Evolutionary conservation across 2,888 invertebrate genomes (phyloP), one percentile per base, ranked within the genome.

Genomic region (Lordiphosa fenestrarum): DNA sequence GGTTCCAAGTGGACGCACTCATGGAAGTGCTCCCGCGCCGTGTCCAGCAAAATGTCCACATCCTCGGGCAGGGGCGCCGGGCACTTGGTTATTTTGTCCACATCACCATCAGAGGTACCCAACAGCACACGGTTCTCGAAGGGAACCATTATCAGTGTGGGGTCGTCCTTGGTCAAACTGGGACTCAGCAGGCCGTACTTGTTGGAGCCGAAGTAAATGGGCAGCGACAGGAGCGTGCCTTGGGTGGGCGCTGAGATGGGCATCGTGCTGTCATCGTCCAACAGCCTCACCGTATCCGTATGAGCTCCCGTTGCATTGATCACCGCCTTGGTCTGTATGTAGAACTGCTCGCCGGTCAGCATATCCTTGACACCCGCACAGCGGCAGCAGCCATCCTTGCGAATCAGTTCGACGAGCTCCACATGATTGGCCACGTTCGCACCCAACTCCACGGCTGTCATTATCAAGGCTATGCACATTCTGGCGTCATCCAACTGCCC

Each of bases 401-500:
- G 97, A 54, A 95, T 87, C 7, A 99, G 91, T 66, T 93, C 92
- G 7, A 92, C 90, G 2, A 95, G 96, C 83, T 93, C 93, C 23
- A 96, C 95, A 89, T 99, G 98, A 91, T 99, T 99, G 21, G 94
- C 95, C 50, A 98, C 94, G 13, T 95, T 95, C 33, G 98, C 99
- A 47, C 99, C 99, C 80, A 97, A 94, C 36, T 98, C 92, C 2
- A 97, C 95, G 0, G 99, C 98, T 0, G 99, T 98, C 68, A 99
- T 89, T 0, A 98, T 97, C 58, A 99, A 93, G 0, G 98, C 95
- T 65, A 99, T 90, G 89, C 98, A 98, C 99, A 99, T 99, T 66
- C 99, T 93, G 0, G 99, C 98, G 90, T 99, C 99, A 89, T 99
- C 98, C 91, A 99, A 97, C 88, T 98, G 98, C 21, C 98, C 99